Conservation (phyloP, 2,113 vertebrate genomes). For the Plestiodon gilberti region DNA sequence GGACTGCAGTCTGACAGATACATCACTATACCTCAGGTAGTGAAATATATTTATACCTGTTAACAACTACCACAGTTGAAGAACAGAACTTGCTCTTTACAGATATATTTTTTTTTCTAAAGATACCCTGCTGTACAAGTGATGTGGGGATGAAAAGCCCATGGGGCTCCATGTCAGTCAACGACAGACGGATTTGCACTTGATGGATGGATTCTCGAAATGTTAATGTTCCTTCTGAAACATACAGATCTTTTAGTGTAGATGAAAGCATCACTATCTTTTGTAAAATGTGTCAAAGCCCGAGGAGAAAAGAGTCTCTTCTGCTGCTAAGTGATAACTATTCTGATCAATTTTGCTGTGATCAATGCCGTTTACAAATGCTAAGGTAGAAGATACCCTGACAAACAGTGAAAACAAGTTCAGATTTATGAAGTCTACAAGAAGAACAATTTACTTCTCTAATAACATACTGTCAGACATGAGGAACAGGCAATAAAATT, state of each 20-base stretch:
- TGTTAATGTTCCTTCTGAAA: not conserved
- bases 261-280: not conserved
- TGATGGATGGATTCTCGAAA: conserved; percentile 2
- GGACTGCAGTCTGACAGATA: not conserved
- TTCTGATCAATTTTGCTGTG: not conserved
- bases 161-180: not conserved
- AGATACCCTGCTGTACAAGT: not conserved
- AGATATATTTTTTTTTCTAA: not conserved
- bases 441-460: not conserved
- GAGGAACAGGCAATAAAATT: not conserved
- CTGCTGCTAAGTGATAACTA: not conserved
- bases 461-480: not conserved
- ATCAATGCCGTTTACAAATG: conserved; percentile 5
- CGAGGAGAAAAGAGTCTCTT: not conserved
- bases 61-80: not conserved
- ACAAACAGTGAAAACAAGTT: conserved; percentile 15
- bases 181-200: conserved; percentile 19
- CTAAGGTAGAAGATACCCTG: conserved; percentile 5
- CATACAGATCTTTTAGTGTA: conserved; percentile 9
- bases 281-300: not conserved
- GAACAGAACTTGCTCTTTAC: not conserved
- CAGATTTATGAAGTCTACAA: not conserved
- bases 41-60: not conserved
- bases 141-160: not conserved
- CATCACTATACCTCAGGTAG: not conserved